Conservation (phyloP, 2,113 vertebrate species). For the Lutjanus erythropterus region DNA sequence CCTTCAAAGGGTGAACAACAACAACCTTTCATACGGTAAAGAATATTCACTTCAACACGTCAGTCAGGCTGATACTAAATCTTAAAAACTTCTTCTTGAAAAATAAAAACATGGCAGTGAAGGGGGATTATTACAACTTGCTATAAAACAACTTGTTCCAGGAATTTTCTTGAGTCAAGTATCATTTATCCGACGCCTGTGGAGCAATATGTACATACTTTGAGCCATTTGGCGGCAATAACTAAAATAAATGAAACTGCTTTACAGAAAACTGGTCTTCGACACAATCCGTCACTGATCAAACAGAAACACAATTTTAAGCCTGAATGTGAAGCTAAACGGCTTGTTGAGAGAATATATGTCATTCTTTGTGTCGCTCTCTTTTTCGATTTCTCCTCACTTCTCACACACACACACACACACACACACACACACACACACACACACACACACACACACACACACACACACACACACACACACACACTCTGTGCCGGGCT, state of each 20-base stretch:
- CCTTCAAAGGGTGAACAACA: no score
- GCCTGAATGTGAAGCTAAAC: conserved; percentile 2
- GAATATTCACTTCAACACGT: neutral
- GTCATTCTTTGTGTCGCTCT: neutral
- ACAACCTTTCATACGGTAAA: neutral
- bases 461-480: conserved; percentile 30
- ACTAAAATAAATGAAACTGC: conserved; percentile 1
- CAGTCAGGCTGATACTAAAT: neutral
- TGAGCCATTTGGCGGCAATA: neutral
- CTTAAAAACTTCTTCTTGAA: no score
- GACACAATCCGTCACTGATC: neutral
- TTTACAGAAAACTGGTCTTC: neutral
- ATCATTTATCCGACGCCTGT: neutral
- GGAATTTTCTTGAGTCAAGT: neutral
- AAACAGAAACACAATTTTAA: neutral
- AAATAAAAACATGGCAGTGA: neutral
- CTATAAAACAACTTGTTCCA: neutral
- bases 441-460: conserved; percentile 30
- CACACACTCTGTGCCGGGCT: neutral
- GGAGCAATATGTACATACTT: neutral
- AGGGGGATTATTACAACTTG: neutral
- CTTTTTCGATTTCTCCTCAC: neutral
- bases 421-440: conserved; percentile 27
- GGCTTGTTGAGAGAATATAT: neutral
- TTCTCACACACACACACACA: conserved; percentile 21